Base-by-base conservation (phyloP, 30 jellyfish, hydroid and myxozoan genomes). In the Hydractinia symbiolongicarpus region DNA sequence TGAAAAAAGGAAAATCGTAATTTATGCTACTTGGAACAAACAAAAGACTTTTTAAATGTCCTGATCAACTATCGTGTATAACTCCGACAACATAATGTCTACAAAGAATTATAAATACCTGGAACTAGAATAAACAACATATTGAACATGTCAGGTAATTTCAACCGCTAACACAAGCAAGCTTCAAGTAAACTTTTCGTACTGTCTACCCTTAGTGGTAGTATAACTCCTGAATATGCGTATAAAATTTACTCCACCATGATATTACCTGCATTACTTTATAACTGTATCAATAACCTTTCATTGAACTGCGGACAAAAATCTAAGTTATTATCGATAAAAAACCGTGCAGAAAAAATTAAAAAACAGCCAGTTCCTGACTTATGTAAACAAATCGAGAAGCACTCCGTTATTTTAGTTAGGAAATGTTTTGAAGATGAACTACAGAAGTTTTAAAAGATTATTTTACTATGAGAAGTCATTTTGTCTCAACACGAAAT, bases 231-330 rank as follows among this genome's bases (percentile, higher is more conserved):
- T 77, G 69, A 84, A 50, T 83, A 84, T 49, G 88, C 83, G 78
- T 66, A 64, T 52, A 84, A 83, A 57, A 71, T 84, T 56, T 84
- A 21, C 88, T 66, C 71, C 79, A 54, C 84, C 73, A 74, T 79
- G 56, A 77, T 84, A 87, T 64, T 84, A 66, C 88, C 88, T 62
- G 83, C 79, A 78, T 78, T 84, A 6, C 67, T 44, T 5, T 84
- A 84, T 88, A 84, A 66, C 88, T 84, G 88, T 84, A 84, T 68
- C 68, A 83, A 76, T 16, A 70, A 84, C 55, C 20, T 77, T 67
- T 44, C 69, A 62, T 84, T 77, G 79, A 54, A 79, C 44, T 30
- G 44, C 44, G 44, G 44, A 30, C 44, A 30, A 30, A 30, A 30
- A 30, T 30, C 44, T 30, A 30, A 30, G 44, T 30, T 30, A 2